Base-by-base conservation (phyloP, 2,797 vertebrate genomes). In the Sitta carolinensis region DNA sequence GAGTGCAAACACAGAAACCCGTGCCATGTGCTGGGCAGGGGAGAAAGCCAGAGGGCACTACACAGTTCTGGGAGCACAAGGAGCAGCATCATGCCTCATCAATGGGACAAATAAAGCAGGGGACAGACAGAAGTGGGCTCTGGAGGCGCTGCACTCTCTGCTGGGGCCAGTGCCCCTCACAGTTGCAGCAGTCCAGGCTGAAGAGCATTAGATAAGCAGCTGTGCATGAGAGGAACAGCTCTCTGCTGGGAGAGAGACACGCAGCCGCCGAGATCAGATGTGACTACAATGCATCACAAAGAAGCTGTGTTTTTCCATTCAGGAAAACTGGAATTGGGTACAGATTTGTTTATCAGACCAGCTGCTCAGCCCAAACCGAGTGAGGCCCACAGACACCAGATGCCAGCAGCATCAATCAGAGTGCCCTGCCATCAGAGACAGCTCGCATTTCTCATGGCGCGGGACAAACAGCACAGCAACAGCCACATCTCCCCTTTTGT, bases 291-390 rank as follows among this genome's bases (percentile, higher is more conserved):
- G 67, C 87, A 90, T 66, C 89, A 96, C 93, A 96, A 96, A 96
- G 90, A 91, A 94, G 91, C 94, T 93, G 90, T 94, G 87, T 95
- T 96, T 96, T 96, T 95, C 94, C 90, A 95, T 94, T 96, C 94
- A 95, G 91, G 80, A 93, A 93, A 95, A 82, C 93, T 93, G 90
- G 91, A 93, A 95, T 86, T 84, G 85, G 91, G 91, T 94, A 94
- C 85, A 90, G 94, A 96, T 94, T 91, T 96, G 95, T 96, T 96
- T 94, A 86, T 95, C 77, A 88, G 96, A 78, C 77, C 95, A 96
- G 91, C 96, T 96, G 96, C 93, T 95, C 90, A 79, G 90, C 83
- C 90, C 5, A 0, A 86, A 88, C 51, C 0, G 1, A 93, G 90
- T 0, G 13, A 91, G 88, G 90, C 87, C 88, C 13, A 25, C 0